Base-by-base conservation (phyloP, 2,113 vertebrate genomes). In the Oncorhynchus kisutch region DNA sequence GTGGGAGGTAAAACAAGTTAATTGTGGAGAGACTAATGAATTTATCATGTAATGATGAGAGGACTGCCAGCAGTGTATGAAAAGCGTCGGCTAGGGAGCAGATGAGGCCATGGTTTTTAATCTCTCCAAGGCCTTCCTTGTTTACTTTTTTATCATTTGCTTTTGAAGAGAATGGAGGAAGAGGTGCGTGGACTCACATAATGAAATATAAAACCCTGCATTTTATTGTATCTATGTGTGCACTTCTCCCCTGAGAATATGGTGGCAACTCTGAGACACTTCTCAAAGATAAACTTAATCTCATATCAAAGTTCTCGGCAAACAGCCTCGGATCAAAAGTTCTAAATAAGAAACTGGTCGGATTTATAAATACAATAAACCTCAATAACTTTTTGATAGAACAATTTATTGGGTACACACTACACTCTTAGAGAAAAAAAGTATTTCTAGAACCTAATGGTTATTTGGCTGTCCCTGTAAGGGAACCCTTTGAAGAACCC, bases 21-120 rank as follows among this genome's bases (percentile, higher is more conserved):
- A 81, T 81, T 84, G 74, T 45, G 31, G 67, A 69, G 57, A 59
- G 62, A 59, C 70, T 76, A 68, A 81, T 79, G 74, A 76, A 77
- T 81, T 79, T 81, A 68, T 76, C 72, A 48, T 11, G 39, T 65
- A 80, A 73, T 73, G 76, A 78, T 66, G 74, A n/a, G 59, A 78
- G 73, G n/a, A 49, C 27, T 64, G 20, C 66, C 29, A 14, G 68
- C 78, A 27, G n/a, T 22, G 5, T 59, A 34, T 1, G 20, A 79
- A 67, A 51, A 62, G 22, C 18, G 64, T 34, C 31, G 65, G 29
- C 7, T 12, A 29, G 66, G 25, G 22, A 5, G 29, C 16, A 0
- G 14, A 57, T 60, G 12, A 51, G 48, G 24, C 24, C 29, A 49
- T 67, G 24, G 2, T 67, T 67, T 25, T 27, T 14, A 22, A 62